Percentiles rank a stretch among this genome's conserved stretches.
Conservation (phyloP, 2,888 invertebrate species). For the Hyles lineata region DNA sequence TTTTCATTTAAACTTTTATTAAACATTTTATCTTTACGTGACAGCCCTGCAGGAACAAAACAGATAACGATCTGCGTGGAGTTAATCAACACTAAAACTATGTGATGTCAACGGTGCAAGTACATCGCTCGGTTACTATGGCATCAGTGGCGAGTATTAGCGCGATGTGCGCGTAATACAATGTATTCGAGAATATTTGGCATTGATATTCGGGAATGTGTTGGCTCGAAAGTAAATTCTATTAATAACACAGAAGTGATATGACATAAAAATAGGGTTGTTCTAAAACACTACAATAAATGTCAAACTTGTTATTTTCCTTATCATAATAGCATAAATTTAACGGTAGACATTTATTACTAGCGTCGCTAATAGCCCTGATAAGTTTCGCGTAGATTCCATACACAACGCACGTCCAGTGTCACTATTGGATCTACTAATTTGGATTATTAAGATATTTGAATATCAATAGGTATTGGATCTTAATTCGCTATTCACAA, state of each 20-base stretch:
- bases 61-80: constrained; percentile 35
- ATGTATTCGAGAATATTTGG: not conserved
- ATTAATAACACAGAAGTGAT: not conserved
- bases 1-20: too few species aligned
- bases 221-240: constrained; percentile 16
- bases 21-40: too few species aligned
- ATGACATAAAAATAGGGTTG: not conserved
- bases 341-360: too few species aligned
- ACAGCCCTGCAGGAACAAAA: constrained; percentile 7
- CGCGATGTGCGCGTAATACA: constrained; percentile 4
- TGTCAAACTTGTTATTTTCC: not conserved
- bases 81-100: constrained; percentile 16
- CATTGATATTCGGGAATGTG: not conserved
- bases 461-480: too few species aligned
- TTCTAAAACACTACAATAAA: not conserved
- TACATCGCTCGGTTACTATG: constrained; percentile 3
- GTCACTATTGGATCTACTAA: too few species aligned
- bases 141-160: not conserved
- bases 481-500: too few species aligned
- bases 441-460: too few species aligned
- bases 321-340: too few species aligned
- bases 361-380: too few species aligned
- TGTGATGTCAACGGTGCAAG: constrained; percentile 17
- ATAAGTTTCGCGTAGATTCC: too few species aligned
- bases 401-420: too few species aligned